phyloP scores from a whole-genome alignment of 2,113 vertebrate species.

The Rallus limicola region DNA sequence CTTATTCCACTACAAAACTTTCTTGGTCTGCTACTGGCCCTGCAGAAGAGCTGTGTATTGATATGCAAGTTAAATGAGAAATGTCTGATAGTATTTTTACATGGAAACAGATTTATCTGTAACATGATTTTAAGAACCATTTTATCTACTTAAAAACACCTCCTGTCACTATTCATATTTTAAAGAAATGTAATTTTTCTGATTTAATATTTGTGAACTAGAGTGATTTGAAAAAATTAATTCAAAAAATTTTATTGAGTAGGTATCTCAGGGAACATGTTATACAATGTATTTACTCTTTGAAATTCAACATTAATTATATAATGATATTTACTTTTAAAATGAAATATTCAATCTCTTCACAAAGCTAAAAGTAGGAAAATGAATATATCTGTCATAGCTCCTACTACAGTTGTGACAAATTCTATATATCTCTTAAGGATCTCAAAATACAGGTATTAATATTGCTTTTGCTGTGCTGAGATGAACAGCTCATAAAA shows the following conservation, averaged over 20 bases:
- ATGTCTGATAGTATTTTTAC: background rate
- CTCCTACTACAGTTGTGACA: background rate
- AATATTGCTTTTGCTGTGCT: background rate
- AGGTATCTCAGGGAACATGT: background rate
- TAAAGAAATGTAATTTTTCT: background rate
- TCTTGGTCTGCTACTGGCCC: background rate
- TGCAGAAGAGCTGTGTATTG: background rate
- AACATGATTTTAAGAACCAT: background rate
- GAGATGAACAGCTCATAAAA: background rate
- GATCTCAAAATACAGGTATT: background rate
- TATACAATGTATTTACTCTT: background rate
- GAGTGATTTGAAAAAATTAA: background rate
- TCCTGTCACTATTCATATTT: background rate
- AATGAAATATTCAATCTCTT: background rate
- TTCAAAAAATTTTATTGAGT: background rate
- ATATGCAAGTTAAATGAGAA: background rate
- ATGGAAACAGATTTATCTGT: background rate
- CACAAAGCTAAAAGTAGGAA: background rate
- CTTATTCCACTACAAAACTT: background rate
- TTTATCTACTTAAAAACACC: background rate
- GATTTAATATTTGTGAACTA: background rate
- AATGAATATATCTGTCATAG: background rate
- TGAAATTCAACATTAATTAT: background rate
- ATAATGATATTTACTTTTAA: background rate
- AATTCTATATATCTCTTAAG: background rate